These are phyloP conservation scores for Antennarius maculatus DNA, from an alignment of 2,797 vertebrate genomes.

Conservation along the genomic window DNA sequence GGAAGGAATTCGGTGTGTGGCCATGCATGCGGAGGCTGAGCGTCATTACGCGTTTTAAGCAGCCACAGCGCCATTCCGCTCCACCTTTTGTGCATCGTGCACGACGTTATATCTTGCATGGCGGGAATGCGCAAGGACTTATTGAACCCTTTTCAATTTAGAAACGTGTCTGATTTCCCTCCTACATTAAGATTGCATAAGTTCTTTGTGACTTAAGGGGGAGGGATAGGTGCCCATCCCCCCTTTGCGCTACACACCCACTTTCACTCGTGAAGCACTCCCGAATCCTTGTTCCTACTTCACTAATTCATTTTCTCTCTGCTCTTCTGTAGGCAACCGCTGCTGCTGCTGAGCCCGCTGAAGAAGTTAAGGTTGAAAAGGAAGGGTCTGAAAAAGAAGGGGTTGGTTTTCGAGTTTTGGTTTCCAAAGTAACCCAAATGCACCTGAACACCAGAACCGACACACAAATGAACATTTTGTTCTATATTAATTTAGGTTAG, in stretches of 20 bases:
- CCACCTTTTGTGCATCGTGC: no score
- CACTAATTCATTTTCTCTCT: conserved; percentile 37
- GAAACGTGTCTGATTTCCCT: conserved; percentile 22
- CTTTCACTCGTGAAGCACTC: conserved; percentile 57
- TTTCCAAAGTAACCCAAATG: background rate
- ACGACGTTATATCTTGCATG: background rate
- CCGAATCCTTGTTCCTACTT: conserved; percentile 55
- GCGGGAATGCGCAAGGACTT: conserved; percentile 6
- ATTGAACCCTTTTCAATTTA: background rate
- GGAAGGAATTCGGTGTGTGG: background rate
- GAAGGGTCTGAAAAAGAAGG: conserved; percentile 3
- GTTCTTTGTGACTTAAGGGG: conserved; percentile 66
- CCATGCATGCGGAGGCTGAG: conserved; percentile 41
- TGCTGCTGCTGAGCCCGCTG: conserved; percentile 49
- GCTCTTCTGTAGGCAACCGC: conserved; percentile 59
- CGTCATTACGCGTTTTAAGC: conserved; percentile 18
- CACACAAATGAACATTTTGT: conserved; percentile 52
- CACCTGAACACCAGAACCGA: background rate
- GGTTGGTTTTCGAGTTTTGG: conserved; percentile 64
- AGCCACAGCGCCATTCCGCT: background rate
- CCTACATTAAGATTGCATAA: conserved; percentile 68
- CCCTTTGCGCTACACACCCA: conserved; percentile 68
- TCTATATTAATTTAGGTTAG: conserved; percentile 20
- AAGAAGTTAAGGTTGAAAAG: no score
- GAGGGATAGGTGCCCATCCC: conserved; percentile 68